These are phyloP conservation scores for Apamea crenata DNA, from an alignment of 2,888 invertebrate species.

Conservation along the genomic window DNA sequence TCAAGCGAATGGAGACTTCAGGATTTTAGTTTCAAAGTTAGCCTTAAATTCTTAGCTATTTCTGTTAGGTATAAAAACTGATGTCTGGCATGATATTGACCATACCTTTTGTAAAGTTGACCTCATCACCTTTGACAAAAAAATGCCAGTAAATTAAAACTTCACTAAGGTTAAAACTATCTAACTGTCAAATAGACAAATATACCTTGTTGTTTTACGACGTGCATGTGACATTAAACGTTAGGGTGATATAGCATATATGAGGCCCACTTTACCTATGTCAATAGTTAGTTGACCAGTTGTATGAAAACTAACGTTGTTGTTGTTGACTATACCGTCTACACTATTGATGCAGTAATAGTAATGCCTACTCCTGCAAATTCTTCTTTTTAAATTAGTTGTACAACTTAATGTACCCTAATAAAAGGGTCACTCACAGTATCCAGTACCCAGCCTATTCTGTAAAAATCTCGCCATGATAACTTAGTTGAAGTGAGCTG, in stretches of 20 bases:
- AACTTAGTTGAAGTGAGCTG: too few species aligned
- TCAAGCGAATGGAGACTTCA: constrained; percentile 16
- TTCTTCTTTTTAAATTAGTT: too few species aligned
- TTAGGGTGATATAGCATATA: not conserved
- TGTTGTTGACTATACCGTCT: too few species aligned
- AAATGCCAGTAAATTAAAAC: not conserved
- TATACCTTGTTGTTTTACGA: too few species aligned
- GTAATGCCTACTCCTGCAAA: too few species aligned
- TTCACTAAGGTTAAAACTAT: not conserved
- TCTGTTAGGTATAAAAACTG: not conserved
- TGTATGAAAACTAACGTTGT: too few species aligned
- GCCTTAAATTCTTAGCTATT: not conserved
- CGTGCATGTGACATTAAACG: not conserved
- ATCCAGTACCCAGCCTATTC: too few species aligned
- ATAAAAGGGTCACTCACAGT: too few species aligned
- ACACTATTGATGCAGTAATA: too few species aligned
- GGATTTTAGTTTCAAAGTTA: constrained; percentile 28
- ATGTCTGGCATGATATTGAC: not conserved
- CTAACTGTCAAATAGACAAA: not conserved
- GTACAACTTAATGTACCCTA: too few species aligned
- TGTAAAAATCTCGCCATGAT: too few species aligned
- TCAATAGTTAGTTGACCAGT: not conserved
- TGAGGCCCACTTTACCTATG: not conserved
- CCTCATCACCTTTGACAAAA: not conserved
- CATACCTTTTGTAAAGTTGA: too few species aligned